A percentile compares a stretch with the other conserved stretches of the same genome.
phyloP scores from a whole-genome alignment of 2,797 vertebrate genomes.

The Dipus sagitta region DNA sequence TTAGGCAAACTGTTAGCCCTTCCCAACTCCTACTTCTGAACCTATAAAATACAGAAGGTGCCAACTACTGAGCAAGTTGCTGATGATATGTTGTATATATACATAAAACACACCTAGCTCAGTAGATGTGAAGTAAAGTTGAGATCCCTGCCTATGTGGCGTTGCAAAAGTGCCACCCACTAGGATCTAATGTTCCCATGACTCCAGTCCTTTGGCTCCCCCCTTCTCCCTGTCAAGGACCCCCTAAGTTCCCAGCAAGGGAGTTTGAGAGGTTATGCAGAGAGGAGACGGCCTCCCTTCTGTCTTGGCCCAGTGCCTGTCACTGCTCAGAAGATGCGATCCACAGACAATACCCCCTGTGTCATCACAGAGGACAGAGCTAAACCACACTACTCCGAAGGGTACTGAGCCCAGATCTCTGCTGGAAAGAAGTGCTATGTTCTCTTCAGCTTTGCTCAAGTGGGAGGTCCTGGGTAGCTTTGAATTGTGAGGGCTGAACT shows the following conservation, averaged over 20 bases:
- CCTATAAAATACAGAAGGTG: neutral
- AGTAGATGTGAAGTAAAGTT: slow-evolving; percentile 15
- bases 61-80: neutral
- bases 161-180: neutral
- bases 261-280: neutral
- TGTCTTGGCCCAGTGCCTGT: neutral
- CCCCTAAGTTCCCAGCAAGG: neutral
- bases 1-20: neutral
- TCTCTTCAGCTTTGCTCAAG: slow-evolving; percentile 13
- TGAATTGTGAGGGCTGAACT: slow-evolving; percentile 1
- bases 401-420: neutral
- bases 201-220: neutral
- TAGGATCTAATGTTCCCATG: neutral
- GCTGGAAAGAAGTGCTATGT: neutral
- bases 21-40: neutral
- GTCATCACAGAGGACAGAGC: neutral
- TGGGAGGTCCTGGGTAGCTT: neutral
- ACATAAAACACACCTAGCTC: neutral
- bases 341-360: neutral
- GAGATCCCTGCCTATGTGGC: neutral
- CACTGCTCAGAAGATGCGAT: neutral
- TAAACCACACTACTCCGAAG: neutral
- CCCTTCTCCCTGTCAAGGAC: neutral
- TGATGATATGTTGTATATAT: neutral
- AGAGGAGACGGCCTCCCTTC: neutral